These are phyloP conservation scores for Eira barbara DNA, from an alignment of 2,113 vertebrate genomes.

Conservation along the genomic window DNA sequence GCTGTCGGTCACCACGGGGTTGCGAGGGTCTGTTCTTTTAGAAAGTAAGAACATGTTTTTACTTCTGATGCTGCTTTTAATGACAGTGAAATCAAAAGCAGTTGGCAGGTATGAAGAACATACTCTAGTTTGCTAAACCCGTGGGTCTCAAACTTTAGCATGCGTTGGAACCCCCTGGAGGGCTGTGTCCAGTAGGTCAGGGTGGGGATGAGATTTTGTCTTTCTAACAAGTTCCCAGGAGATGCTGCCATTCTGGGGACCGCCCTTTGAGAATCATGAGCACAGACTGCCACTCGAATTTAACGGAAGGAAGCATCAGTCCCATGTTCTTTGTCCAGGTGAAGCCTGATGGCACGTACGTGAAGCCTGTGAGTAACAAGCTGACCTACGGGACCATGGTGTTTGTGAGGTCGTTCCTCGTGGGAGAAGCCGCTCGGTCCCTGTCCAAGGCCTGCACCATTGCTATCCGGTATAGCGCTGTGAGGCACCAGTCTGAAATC, in stretches of 20 bases:
- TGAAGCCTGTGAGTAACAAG: slow-evolving; percentile 94
- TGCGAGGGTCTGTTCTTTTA: neutral
- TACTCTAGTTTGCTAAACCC: neutral
- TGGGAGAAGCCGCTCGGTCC: slow-evolving; percentile 85
- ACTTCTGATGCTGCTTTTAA: neutral
- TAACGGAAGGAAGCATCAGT: neutral
- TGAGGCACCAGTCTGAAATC: slow-evolving; percentile 96
- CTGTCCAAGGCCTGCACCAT: slow-evolving; percentile 94
- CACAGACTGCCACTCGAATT: neutral
- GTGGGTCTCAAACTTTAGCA: neutral
- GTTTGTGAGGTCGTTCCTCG: slow-evolving; percentile 94
- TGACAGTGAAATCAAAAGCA: neutral
- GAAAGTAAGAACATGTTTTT: neutral
- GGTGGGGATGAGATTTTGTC: neutral
- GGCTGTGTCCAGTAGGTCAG: neutral
- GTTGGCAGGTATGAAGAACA: neutral
- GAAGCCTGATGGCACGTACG: slow-evolving; percentile 93
- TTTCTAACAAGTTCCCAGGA: neutral
- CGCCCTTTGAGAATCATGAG: neutral
- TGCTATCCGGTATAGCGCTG: slow-evolving; percentile 94
- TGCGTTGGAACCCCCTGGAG: neutral
- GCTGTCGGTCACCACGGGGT: neutral
- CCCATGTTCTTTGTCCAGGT: slow-evolving; percentile 82
- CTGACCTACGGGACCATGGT: slow-evolving; percentile 99
- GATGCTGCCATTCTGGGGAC: neutral